Evolutionary conservation across 2,113 vertebrate genomes (phyloP), one percentile per base, ranked within the genome.

Genomic region (Donacobius atricapilla): DNA sequence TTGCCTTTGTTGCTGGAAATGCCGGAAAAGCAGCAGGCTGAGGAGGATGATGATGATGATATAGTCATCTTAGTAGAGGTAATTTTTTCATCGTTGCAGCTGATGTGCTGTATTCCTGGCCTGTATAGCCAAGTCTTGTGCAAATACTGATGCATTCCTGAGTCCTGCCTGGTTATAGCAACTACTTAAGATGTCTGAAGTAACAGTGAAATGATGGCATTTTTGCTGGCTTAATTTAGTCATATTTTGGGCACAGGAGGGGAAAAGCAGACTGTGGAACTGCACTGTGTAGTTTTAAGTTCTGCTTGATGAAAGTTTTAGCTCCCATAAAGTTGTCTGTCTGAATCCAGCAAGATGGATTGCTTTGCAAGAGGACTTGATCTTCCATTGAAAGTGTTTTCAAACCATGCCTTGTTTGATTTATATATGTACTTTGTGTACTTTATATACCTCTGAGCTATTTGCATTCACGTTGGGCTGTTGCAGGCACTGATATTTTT

Each of bases 21-120:
- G 4, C 97, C 98, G 4, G 97, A 98, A 75, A 92, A 98, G 92
- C 97, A 98, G 66, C 98, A 96, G 35, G 87, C 37, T 4, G 98
- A 98, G 44, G 97, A 98, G 27, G 98, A 98, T 5, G 97, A 98
- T 66, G 91, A 98, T 70, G 92, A 98, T 15, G 98, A 99, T 58
- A 90, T 98, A 64, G 98, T 98, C 93, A 98, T 99, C 93, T 88
- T 99, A 87, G 97, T 98, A 61, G 98, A 99, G 98, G 99, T 99
- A 89, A 90, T 60, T 89, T 71, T 71, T 90, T 69, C 65, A 45
- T 84, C 64, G 63, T 76, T 61, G 37, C 58, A 24, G 50, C 40
- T 65, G 27, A 15, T 45, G 81, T 58, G 45, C 53, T 70, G 76
- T 81, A n/a, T 76, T 93, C 5, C 0, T 80, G 70, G 48, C 70